Evolutionary conservation across 2,113 vertebrate genomes (phyloP), one percentile per base, ranked within the genome.

Genomic region (Bubo blakistoni): DNA sequence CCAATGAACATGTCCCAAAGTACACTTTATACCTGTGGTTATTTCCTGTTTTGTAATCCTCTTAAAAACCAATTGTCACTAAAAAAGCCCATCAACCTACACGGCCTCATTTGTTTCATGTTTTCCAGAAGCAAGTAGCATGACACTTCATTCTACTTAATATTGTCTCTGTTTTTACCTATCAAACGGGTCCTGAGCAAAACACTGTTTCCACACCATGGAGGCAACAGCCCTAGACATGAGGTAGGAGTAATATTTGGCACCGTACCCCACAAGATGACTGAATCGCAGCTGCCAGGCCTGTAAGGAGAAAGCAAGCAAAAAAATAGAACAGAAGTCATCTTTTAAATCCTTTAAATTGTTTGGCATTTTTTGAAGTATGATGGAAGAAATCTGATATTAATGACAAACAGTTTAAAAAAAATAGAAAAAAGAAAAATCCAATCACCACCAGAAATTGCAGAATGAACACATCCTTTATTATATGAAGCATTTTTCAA

Each of bases 171-270:
- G 16, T 8, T 47, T 82, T 98, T 98, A 99, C 99, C 99, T 99
- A 98, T 99, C 98, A 76, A 99, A 98, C 0, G 99, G 99, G 86
- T 99, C 98, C 95, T 98, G 98, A 77, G 98, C 87, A 96, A 99
- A 99, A 92, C 99, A 99, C 72, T 99, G 98, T 66, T 98, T 99
- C 99, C 99, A 99, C 83, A 99, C 98, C 99, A 99, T 99, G 30
- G 99, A 99, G 7, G 99, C 99, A 63, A 99, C 99, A 4, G 99
- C 99, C n/a, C 99, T 96, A 90, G 99, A 99, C 99, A 99, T 99
- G 94, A 99, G 98, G 97, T 99, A 99, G 42, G 99, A 99, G 96
- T 99, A 99, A 57, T 99, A 99, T 81, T 99, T 99, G 89, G 99
- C 99, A n/a, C 99, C 99, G 0, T 99, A 99, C 73, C 99, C 99